Percentiles rank a stretch among this genome's conserved stretches.
phyloP scores from a whole-genome alignment of 2,113 vertebrate species.

The Ammodytes marinus region DNA sequence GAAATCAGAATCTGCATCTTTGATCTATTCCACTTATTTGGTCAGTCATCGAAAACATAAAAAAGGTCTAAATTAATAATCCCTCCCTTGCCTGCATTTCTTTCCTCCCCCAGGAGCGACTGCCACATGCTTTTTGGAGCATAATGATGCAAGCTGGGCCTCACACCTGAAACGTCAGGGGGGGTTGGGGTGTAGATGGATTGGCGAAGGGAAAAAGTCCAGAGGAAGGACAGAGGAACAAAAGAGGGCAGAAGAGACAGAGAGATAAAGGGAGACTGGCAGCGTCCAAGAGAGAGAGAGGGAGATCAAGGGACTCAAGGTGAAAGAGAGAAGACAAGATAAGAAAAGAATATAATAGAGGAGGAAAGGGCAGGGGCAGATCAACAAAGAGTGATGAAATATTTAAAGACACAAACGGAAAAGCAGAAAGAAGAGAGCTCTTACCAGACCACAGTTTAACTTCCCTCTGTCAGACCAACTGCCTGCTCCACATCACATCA shows the following conservation, averaged over 20 bases:
- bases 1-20: too few species aligned
- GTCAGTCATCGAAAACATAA: constrained; percentile 28
- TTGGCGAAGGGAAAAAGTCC: constrained; percentile 34
- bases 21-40: constrained; percentile 12
- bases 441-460: constrained; percentile 64
- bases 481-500: constrained; percentile 28
- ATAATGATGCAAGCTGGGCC: constrained; percentile 56
- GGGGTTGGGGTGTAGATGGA: constrained; percentile 17
- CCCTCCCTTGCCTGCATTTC: constrained; percentile 18
- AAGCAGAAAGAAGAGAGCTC: constrained; percentile 54
- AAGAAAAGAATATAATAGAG: constrained; percentile 10
- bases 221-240: constrained; percentile 26
- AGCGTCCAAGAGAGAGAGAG: not conserved
- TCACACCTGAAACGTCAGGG: constrained; percentile 26
- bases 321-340: constrained; percentile 41
- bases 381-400: constrained; percentile 61
- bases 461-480: constrained; percentile 68
- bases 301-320: not conserved
- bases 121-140: constrained; percentile 73
- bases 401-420: constrained; percentile 66
- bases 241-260: constrained; percentile 1
- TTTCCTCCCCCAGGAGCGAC: constrained; percentile 44
- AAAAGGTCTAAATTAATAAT: constrained; percentile 72
- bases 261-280: constrained; percentile 15
- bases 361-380: not conserved